Percentiles rank a stretch among this genome's conserved stretches.
phyloP scores from a whole-genome alignment of 2,113 vertebrate species.

The Butorides virescens region DNA sequence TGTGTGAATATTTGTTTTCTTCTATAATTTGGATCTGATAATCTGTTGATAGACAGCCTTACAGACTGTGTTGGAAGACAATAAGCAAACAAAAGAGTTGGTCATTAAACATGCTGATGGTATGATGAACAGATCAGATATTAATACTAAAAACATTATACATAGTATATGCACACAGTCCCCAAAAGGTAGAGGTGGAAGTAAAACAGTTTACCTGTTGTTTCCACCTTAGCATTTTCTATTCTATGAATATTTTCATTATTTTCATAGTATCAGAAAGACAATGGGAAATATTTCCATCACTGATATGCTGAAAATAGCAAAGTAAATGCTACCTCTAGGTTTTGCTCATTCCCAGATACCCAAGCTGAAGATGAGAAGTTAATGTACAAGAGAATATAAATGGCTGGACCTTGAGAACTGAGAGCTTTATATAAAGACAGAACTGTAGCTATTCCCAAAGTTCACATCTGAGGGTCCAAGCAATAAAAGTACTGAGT shows the following conservation, averaged over 20 bases:
- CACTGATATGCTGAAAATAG: background rate
- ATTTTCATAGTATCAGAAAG: background rate
- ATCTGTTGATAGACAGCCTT: background rate
- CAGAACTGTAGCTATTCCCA: background rate
- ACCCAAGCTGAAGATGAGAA: background rate
- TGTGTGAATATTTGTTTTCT: background rate
- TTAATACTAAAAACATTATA: background rate
- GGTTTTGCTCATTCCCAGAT: background rate
- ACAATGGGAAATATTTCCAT: fast-evolving
- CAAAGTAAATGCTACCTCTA: background rate
- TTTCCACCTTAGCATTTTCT: background rate
- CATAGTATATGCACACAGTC: background rate
- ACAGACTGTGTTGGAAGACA: background rate
- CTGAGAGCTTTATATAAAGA: background rate
- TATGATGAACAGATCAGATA: background rate
- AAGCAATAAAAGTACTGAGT: background rate
- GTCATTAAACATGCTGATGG: background rate
- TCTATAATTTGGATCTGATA: background rate
- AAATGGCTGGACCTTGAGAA: background rate
- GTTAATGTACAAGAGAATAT: background rate
- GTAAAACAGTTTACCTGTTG: background rate
- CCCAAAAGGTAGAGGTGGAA: background rate
- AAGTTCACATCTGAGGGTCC: background rate
- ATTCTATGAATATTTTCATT: background rate
- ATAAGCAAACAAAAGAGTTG: background rate